Conservation (phyloP, 2,113 vertebrate species). For the Anhinga anhinga region DNA sequence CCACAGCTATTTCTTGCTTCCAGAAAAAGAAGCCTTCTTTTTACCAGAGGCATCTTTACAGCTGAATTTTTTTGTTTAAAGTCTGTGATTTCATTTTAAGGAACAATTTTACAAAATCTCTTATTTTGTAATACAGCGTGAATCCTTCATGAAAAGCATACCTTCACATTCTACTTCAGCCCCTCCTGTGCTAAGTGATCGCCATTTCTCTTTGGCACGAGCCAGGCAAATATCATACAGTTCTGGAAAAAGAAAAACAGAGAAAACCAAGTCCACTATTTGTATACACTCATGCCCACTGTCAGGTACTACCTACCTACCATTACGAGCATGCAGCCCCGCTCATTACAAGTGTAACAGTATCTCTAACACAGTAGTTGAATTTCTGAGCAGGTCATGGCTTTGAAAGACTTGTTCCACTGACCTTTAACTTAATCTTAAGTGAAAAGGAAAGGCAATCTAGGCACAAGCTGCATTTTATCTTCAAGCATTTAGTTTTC, state of each 20-base stretch:
- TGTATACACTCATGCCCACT: background rate
- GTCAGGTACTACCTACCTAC: background rate
- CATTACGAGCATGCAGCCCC: fast-evolving
- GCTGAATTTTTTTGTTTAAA: background rate
- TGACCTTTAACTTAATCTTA: background rate
- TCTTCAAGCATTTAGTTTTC: background rate
- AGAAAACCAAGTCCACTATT: background rate
- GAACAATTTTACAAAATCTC: background rate
- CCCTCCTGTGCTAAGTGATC: constrained; percentile 73
- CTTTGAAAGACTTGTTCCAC: background rate
- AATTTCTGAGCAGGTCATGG: background rate
- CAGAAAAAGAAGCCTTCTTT: background rate
- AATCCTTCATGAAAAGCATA: background rate
- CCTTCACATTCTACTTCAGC: constrained; percentile 81
- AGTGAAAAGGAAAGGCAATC: background rate
- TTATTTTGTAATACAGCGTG: background rate
- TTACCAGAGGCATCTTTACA: background rate
- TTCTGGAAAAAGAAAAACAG: constrained; percentile 70
- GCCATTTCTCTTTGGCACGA: constrained; percentile 91
- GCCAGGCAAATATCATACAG: constrained; percentile 91
- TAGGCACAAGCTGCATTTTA: background rate
- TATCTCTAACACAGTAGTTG: background rate
- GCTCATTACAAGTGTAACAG: background rate
- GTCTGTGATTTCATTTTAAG: background rate
- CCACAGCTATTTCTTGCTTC: background rate